A percentile compares a stretch with the other conserved stretches of the same genome.
These are phyloP conservation scores for Poecilia wingei DNA, from an alignment of 2,797 vertebrate genomes.

Conservation along the genomic window DNA sequence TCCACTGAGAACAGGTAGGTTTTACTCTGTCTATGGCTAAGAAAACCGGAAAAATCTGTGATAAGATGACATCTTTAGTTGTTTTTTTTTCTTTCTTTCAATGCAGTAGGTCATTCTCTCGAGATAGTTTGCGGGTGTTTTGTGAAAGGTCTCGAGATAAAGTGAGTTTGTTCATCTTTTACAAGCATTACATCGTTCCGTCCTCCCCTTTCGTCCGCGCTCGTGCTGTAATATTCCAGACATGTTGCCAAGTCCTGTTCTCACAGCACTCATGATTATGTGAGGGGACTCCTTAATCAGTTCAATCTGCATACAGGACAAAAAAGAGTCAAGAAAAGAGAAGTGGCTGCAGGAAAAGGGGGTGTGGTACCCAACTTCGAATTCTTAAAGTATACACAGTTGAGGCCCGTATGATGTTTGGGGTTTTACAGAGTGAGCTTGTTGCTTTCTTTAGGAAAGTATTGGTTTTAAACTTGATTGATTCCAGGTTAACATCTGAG, in stretches of 20 bases:
- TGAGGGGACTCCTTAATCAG: constrained; percentile 65
- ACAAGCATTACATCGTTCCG: constrained; percentile 14
- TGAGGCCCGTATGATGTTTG: constrained; percentile 18
- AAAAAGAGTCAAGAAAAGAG: constrained; percentile 42
- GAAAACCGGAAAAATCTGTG: neutral
- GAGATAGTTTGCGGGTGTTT: neutral
- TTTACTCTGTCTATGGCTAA: constrained; percentile 16
- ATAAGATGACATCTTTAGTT: neutral
- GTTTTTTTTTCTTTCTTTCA: neutral
- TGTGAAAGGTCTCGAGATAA: neutral
- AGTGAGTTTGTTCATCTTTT: constrained; percentile 22
- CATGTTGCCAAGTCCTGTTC: constrained; percentile 61
- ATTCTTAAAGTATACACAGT: constrained; percentile 26
- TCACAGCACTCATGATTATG: constrained; percentile 59
- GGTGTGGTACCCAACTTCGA: constrained; percentile 62
- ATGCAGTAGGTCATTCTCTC: neutral
- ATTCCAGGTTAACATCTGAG: neutral
- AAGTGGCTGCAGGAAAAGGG: constrained; percentile 58
- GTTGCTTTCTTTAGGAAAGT: constrained; percentile 19
- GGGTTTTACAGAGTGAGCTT: constrained; percentile 21
- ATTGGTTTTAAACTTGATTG: constrained; percentile 40
- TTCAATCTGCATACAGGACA: constrained; percentile 58
- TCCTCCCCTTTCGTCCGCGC: neutral
- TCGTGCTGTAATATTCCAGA: constrained; percentile 36
- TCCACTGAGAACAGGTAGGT: constrained; percentile 82